phyloP scores from a whole-genome alignment of 2,797 vertebrate genomes.

The Sitta carolinensis region DNA sequence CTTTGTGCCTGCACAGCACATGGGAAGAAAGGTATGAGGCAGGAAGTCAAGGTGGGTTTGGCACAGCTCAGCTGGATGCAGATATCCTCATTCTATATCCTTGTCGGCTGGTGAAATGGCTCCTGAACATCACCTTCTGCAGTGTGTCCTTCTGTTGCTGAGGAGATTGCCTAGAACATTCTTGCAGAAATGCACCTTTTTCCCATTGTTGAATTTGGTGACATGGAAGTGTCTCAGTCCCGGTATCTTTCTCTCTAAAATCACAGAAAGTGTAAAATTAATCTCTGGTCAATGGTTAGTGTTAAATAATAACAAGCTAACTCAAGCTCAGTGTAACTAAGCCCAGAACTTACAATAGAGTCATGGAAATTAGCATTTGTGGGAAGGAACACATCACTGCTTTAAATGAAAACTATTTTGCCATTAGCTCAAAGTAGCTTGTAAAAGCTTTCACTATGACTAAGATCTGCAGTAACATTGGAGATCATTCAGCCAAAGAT shows the following conservation, averaged over 20 bases:
- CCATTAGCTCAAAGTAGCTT: constrained; percentile 1
- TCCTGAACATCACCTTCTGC: background rate
- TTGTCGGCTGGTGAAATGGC: background rate
- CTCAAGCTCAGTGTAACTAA: background rate
- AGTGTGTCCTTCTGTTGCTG: background rate
- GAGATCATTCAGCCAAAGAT: background rate
- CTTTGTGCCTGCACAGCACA: background rate
- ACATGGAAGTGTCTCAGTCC: background rate
- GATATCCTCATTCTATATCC: background rate
- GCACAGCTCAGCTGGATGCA: background rate
- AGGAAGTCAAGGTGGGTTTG: background rate
- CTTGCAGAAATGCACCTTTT: background rate
- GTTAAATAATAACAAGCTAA: background rate
- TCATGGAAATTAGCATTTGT: background rate
- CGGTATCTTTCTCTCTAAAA: background rate
- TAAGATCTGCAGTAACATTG: background rate
- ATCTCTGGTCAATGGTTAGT: background rate
- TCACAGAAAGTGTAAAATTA: background rate
- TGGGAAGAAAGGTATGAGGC: background rate
- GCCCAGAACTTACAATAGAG: background rate
- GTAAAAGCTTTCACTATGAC: background rate
- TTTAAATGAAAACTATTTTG: constrained; percentile 10
- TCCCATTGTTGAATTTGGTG: background rate
- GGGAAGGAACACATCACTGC: background rate
- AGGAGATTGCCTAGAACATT: background rate